These are phyloP conservation scores for Pristionchus mayeri DNA, from an alignment of 2,888 invertebrate genomes.

Conservation along the genomic window DNA sequence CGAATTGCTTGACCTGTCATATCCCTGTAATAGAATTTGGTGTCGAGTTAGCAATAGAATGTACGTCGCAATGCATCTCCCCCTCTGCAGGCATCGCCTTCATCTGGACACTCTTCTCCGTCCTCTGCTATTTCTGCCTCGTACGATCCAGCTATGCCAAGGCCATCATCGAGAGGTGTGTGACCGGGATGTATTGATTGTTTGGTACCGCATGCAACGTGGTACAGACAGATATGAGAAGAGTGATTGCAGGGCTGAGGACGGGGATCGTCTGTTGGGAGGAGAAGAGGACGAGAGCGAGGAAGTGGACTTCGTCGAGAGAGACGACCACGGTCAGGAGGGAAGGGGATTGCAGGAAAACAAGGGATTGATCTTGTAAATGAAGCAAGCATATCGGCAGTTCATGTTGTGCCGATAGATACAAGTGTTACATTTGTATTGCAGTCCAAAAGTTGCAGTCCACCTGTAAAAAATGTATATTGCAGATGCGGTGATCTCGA, in stretches of 20 bases:
- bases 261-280: neutral
- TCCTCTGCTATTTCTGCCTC: conserved; percentile 58
- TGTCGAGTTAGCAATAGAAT: no score
- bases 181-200: no score
- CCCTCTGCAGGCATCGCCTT: conserved; percentile 52
- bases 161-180: neutral
- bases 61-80: no score
- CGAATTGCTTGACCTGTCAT: no score
- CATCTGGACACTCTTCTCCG: conserved; percentile 57
- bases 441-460: no score
- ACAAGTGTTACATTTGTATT: no score
- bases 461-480: no score
- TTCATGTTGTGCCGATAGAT: no score
- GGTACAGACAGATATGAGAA: no score
- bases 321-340: neutral
- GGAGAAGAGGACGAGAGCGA: neutral
- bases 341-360: neutral
- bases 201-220: no score
- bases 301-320: neutral
- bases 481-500: neutral
- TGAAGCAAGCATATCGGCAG: no score
- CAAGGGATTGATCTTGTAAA: neutral
- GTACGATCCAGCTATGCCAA: neutral
- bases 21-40: no score
- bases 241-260: neutral